Evolutionary conservation across 1,140 invertebrate genomes (phyloP), one percentile per base, ranked within the genome.

Genomic region (Eumaeus atala): DNA sequence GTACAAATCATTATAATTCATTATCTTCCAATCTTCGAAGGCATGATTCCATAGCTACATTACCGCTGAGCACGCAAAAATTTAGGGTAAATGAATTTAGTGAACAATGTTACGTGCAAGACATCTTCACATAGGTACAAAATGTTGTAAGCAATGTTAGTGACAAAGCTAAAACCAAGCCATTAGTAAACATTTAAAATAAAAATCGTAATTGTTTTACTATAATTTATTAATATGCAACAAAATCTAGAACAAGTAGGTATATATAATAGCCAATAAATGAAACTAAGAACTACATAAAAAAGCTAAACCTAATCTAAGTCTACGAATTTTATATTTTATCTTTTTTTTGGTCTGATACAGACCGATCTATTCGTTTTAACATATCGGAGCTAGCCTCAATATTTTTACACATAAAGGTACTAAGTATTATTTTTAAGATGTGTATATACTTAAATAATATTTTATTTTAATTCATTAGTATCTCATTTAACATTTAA

Each of bases 331-430:
- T 28, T 28, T 6, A 3, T 28, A 28, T 6, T 40, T 16, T 44
- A 44, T 44, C 9, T 44, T 44, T 44, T 44, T 44, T 44, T 44
- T 75, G 74, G 68, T 80, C 79, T 83, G 79, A 81, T 83, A 82
- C 77, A 84, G 78, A 82, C 68, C 74, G 74, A 75, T 67, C 65
- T 56, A 48, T 54, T 61, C 49, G 50, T 51, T 47, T 28, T 28
- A 28, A 28, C 6, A 28, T 56, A 61, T 33, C 36, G 52, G 48
- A 57, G 56, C 51, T 53, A 62, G 66, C 63, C 67, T 70, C 61
- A 51, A 58, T 60, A 66, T 66, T 69, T 63, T 58, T 62, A 69
- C 63, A 63, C 11, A 49, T 64, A 60, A 54, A 51, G 40, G 34
- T 33, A 58, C 44, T 47, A 44, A 8, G 11, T 10, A 4, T 37